These are phyloP conservation scores for Polydrusus cervinus DNA, from an alignment of 2,888 invertebrate species.

Conservation along the genomic window DNA sequence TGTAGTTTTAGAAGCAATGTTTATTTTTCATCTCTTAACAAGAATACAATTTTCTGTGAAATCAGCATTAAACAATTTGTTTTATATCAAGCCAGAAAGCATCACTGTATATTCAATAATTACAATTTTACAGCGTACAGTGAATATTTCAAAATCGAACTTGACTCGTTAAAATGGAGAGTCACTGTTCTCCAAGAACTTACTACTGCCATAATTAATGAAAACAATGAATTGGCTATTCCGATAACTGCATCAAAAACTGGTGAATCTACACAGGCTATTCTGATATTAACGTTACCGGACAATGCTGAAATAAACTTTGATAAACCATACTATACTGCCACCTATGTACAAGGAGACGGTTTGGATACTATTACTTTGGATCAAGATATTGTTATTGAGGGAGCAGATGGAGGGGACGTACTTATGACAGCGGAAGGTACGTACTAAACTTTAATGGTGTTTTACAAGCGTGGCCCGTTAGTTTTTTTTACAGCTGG, in stretches of 20 bases:
- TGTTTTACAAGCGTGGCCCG: no score
- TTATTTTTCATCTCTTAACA: no score
- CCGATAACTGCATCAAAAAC: slow-evolving; percentile 45
- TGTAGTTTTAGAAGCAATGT: no score
- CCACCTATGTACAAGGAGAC: slow-evolving; percentile 36
- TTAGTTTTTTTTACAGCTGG: no score
- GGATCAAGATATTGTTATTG: slow-evolving; percentile 39
- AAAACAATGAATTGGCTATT: slow-evolving; percentile 28
- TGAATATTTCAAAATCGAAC: background rate
- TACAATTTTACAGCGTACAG: background rate
- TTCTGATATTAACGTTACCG: slow-evolving; percentile 50
- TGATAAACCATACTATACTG: slow-evolving; percentile 48
- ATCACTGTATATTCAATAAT: no score
- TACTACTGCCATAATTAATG: slow-evolving; percentile 6
- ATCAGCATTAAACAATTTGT: no score
- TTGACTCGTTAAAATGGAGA: slow-evolving; percentile 1
- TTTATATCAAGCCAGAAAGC: no score
- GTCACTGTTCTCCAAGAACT: slow-evolving; percentile 9
- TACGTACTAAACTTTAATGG: no score
- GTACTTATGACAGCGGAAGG: slow-evolving; percentile 41
- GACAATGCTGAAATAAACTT: slow-evolving; percentile 49
- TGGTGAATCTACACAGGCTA: slow-evolving; percentile 17
- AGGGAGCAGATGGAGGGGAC: slow-evolving; percentile 33
- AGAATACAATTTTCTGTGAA: no score
- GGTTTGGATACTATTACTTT: slow-evolving; percentile 34